These are phyloP conservation scores for Clangula hyemalis DNA, from an alignment of 2,797 vertebrate genomes.

Conservation along the genomic window DNA sequence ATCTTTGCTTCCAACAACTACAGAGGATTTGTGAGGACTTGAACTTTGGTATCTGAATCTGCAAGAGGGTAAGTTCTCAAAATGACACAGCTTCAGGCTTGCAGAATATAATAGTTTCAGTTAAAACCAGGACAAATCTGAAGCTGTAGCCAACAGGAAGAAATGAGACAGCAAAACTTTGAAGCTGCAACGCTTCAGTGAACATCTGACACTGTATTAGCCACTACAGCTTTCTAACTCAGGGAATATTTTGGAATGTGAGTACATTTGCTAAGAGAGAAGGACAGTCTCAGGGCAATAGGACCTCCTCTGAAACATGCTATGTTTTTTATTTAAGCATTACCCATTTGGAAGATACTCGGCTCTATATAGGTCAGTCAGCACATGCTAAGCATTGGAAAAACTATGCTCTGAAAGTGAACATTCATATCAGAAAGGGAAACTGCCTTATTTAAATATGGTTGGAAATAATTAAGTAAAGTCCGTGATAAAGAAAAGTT, in stretches of 20 bases:
- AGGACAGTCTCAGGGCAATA: neutral
- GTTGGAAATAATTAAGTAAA: neutral
- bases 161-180: neutral
- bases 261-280: neutral
- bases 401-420: neutral
- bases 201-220: neutral
- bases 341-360: neutral
- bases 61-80: neutral
- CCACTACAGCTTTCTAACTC: neutral
- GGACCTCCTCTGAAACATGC: neutral
- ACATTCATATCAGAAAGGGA: conserved; percentile 6
- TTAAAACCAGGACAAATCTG: neutral
- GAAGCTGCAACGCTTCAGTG: neutral
- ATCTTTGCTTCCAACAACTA: neutral
- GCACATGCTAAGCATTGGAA: neutral
- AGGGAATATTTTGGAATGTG: neutral
- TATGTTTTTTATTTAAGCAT: neutral
- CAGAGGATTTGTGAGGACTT: neutral
- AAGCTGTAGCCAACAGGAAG: neutral
- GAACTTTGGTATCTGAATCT: neutral
- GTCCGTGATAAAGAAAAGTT: neutral
- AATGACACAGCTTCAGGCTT: neutral
- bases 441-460: neutral
- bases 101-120: neutral
- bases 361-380: neutral